phyloP scores from a whole-genome alignment of 1,140 invertebrate species.

The Globodera ellingtonae region DNA sequence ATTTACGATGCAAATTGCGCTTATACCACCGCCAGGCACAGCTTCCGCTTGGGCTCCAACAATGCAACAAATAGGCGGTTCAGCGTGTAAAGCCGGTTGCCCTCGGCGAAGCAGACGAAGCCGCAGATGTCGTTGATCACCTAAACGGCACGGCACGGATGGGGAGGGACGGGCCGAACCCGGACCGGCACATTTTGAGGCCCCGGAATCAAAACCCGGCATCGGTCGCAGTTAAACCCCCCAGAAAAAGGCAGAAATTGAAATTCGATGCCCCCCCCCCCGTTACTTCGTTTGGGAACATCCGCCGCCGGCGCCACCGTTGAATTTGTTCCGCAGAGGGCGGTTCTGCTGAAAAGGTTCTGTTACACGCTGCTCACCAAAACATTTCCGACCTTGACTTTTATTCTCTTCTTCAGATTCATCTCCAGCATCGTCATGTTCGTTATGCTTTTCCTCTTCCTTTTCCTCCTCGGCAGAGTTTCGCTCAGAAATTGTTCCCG shows the following conservation, averaged over 20 bases:
- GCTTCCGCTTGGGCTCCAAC: conserved; percentile 18
- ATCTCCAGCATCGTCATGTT: not conserved
- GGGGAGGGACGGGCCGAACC: not conserved
- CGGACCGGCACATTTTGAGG: too few species aligned
- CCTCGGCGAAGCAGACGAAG: conserved; percentile 7
- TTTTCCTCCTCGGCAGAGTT: not conserved
- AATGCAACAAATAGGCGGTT: conserved; percentile 6
- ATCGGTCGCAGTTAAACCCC: too few species aligned
- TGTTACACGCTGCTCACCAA: too few species aligned
- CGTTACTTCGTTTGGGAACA: not conserved
- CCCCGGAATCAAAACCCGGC: too few species aligned
- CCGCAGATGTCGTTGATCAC: conserved; percentile 21
- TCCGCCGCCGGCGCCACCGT: not conserved
- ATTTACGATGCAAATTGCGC: not conserved
- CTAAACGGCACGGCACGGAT: not conserved
- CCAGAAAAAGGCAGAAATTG: too few species aligned
- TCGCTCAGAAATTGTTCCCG: not conserved
- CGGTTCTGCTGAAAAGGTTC: not conserved
- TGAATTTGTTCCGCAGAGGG: not conserved
- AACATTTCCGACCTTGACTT: too few species aligned
- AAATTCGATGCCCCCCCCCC: too few species aligned
- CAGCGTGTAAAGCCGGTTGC: conserved; percentile 3
- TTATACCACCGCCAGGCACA: conserved; percentile 12
- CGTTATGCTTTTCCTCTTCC: not conserved
- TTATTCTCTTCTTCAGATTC: not conserved